Evolutionary conservation across 2,113 vertebrate species (phyloP), one percentile per base, ranked within the genome.

Genomic region (Oryzias celebensis): DNA sequence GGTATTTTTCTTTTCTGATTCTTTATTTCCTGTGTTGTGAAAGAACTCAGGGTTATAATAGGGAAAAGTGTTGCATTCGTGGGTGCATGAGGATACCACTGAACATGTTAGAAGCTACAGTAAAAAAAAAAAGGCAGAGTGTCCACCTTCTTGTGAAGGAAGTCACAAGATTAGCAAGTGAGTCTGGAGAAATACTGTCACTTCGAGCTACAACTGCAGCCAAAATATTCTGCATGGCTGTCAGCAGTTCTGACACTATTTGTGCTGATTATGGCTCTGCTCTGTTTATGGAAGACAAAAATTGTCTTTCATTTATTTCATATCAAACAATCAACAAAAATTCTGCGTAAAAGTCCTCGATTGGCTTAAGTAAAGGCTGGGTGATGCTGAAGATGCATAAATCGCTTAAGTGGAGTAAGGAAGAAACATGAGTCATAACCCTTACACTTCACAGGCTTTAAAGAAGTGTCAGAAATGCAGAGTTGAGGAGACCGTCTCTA

Each of bases 111-210:
- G 62, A 74, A 65, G 64, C 57, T 59, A 56, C 52, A 61, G 66
- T 84, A 36, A 36, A 36, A 36, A 75, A 58, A 78, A 78, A 7
- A 61, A 46, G 57, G 75, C 72, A 80, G 73, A 85, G 36, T 46
- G 78, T 60, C 71, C 63, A 71, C 71, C 71, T 75, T 63, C 68
- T 58, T 60, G 58, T 65, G 53, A 65, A 81, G 78, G 52, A 22
- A 82, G 78, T 81, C 77, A 82, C 80, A 68, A 84, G 81, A 88
- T 88, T 88, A 85, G 83, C 75, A 41, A 75, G 77, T 57, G 73
- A 63, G 86, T 50, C 65, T 69, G 57, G 83, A 85, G 88, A 73
- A 81, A 78, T 82, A 80, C 65, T 62, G 67, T 76, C 75, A 81
- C 81, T 75, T 79, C 69, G 36, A 71, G 65, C 75, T 76, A 6